Evolutionary conservation across 92 coral and sea anemone species (phyloP).

Genomic region (Chrysogorgia sp.): DNA sequence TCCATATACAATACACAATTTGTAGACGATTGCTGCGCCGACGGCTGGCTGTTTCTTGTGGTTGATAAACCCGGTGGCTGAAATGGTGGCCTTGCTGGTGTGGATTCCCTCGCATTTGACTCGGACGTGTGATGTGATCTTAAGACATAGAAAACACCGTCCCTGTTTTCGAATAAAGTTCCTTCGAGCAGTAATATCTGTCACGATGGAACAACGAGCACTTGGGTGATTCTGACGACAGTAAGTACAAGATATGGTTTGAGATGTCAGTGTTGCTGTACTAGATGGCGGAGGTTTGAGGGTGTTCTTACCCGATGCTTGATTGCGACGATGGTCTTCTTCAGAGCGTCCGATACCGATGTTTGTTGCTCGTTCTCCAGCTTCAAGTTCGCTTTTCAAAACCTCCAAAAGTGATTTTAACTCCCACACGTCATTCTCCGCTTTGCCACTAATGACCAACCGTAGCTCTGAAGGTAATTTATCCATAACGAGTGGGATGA

Average conservation of each 20-base stretch:
- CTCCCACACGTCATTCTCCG: neutral
- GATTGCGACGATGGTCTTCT: neutral
- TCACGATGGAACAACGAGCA: neutral
- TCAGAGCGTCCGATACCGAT: neutral
- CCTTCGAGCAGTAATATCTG: neutral
- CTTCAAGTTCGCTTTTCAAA: neutral
- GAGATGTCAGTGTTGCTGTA: neutral
- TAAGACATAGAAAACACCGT: neutral
- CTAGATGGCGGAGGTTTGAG: neutral
- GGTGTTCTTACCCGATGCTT: neutral
- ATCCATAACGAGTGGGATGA: neutral
- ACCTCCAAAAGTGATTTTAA: neutral
- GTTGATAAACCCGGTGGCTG: neutral
- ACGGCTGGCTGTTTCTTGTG: neutral
- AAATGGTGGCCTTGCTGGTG: neutral
- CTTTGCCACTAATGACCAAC: neutral
- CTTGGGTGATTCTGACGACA: neutral
- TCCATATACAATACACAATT: no score
- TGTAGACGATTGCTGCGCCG: neutral
- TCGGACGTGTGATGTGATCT: neutral
- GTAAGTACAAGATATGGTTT: neutral
- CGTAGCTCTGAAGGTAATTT: slow-evolving; percentile 1
- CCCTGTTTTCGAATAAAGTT: neutral
- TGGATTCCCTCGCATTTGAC: neutral
- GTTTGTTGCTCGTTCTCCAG: neutral